These are phyloP conservation scores for Diachrysia chrysitis DNA, from an alignment of 2,888 invertebrate species.

Conservation along the genomic window DNA sequence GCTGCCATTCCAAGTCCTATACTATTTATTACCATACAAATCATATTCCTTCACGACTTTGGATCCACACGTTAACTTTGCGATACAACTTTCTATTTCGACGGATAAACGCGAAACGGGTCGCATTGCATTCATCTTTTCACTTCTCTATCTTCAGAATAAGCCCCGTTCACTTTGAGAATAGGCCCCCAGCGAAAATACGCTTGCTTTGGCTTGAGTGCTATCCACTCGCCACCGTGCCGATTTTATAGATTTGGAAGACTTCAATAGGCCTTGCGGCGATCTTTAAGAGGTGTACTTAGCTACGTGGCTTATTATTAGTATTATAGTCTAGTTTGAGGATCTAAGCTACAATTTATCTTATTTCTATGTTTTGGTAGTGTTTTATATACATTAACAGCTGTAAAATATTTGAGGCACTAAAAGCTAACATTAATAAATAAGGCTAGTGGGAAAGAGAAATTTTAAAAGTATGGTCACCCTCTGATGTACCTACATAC, in stretches of 20 bases:
- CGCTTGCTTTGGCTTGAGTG: constrained; percentile 66
- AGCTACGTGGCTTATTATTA: background rate
- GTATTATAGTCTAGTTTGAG: too few relatives aligned
- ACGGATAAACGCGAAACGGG: constrained; percentile 68
- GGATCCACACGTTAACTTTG: constrained; percentile 15
- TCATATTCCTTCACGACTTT: background rate
- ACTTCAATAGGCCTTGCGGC: constrained; percentile 55
- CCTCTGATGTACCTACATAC: too few relatives aligned
- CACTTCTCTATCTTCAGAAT: constrained; percentile 70
- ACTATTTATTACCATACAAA: constrained; percentile 1
- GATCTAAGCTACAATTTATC: too few relatives aligned
- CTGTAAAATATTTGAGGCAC: too few relatives aligned
- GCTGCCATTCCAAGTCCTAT: background rate
- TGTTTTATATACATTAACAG: too few relatives aligned
- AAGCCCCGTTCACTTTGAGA: constrained; percentile 75
- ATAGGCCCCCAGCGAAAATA: constrained; percentile 70
- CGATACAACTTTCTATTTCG: constrained; percentile 67
- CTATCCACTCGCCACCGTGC: constrained; percentile 63
- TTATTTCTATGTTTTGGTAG: too few relatives aligned
- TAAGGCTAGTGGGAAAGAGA: too few relatives aligned
- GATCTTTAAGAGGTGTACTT: constrained; percentile 33
- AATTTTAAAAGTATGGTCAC: too few relatives aligned
- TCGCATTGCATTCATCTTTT: constrained; percentile 76
- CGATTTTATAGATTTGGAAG: constrained; percentile 62
- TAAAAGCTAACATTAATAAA: too few relatives aligned